Base-by-base conservation (phyloP, 2,113 vertebrate genomes). In the Microcebus ravelobensis region DNA sequence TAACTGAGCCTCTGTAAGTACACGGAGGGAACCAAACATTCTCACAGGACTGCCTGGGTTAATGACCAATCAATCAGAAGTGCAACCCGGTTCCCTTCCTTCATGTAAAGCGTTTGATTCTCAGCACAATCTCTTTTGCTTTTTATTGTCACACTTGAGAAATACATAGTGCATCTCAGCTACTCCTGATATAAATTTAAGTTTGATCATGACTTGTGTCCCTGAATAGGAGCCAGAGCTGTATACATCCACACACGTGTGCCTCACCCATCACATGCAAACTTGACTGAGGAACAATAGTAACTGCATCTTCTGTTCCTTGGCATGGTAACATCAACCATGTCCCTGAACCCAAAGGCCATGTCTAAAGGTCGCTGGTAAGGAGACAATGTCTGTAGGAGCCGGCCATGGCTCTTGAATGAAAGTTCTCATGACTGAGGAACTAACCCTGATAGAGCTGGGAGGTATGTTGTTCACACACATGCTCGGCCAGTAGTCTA, bases 91-190 rank as follows among this genome's bases (percentile, higher is more conserved):
- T 91, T 89, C 42, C 45, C 36, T 86, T 73, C 59, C 61, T 74
- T 90, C 13, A 6, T 76, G 67, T 68, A 91, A 94, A 81, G 77
- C 13, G 2, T n/a, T 48, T 59, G 23, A 74, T 29, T 13, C 77
- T 93, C 50, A 94, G 45, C 55, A 83, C 29, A 85, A 50, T 83
- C 52, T 88, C 59, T 90, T 87, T 87, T 71, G 39, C 31, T 95
- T 85, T 92, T 45, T 76, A 63, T 59, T n/a, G 52, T 31, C 74
- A 82, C 23, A 76, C 68, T 63, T 87, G 80, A 83, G 87, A 91
- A 85, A 93, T 29, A 42, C 18, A 67, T 34, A 85, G 55, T 48
- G 70, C 57, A 92, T 84, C 76, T 92, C 85, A 55, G 6, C 45
- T 79, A n/a, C 65, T 81, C 55, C 31, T 34, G 45, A 91, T 20